phyloP scores from a whole-genome alignment of 2,797 vertebrate genomes.

The Danio jaintianensis region DNA sequence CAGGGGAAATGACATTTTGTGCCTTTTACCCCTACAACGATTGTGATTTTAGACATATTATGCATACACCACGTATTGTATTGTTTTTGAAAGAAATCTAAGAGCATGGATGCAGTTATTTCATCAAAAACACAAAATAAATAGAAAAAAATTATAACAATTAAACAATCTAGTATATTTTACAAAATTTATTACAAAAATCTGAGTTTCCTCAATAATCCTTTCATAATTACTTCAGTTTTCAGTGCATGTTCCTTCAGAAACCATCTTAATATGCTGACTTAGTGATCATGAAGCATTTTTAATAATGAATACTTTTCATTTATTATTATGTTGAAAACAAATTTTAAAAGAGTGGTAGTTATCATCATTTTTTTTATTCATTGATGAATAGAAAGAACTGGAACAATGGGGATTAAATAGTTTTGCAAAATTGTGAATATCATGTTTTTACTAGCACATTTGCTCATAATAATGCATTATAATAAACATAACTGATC shows the following conservation, averaged over 20 bases:
- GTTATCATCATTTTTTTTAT: neutral
- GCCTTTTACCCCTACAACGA: neutral
- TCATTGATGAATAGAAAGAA: neutral
- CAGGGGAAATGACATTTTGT: neutral
- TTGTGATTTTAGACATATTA: neutral
- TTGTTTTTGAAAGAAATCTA: neutral
- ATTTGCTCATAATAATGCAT: neutral
- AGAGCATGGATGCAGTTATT: neutral
- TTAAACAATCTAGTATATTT: neutral
- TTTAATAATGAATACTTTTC: too few species aligned
- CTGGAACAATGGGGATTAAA: neutral
- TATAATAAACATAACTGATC: too few species aligned
- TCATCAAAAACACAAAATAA: neutral
- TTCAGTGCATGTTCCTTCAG: neutral
- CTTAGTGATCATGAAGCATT: neutral
- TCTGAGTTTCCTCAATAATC: too few species aligned
- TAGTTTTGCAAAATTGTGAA: neutral
- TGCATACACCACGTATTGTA: neutral
- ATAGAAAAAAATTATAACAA: neutral
- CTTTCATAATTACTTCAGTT: neutral
- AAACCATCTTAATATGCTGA: neutral
- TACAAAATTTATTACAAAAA: too few species aligned
- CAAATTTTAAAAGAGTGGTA: too few species aligned
- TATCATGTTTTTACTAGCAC: neutral
- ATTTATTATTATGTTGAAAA: neutral